These are phyloP conservation scores for Diplazon laetatorius DNA, from an alignment of 2,888 invertebrate genomes.

Conservation along the genomic window DNA sequence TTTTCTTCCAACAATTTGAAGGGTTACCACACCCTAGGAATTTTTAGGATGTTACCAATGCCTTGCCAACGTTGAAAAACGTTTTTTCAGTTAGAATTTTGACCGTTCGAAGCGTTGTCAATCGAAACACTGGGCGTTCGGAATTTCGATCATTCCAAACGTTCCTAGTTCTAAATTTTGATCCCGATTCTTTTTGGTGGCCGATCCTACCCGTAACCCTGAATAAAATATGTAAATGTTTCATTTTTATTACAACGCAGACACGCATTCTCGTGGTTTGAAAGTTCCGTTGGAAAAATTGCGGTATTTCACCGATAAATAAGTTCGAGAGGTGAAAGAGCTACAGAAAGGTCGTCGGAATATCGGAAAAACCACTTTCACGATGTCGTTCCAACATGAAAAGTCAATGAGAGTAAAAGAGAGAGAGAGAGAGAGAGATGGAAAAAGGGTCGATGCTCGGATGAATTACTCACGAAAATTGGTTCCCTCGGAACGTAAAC, in stretches of 20 bases:
- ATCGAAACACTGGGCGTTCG: too few relatives aligned
- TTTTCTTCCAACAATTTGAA: too few relatives aligned
- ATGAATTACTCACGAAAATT: conserved; percentile 47
- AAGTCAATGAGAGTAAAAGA: not conserved
- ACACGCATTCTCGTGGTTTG: too few relatives aligned
- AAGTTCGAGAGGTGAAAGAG: not conserved
- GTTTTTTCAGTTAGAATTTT: too few relatives aligned
- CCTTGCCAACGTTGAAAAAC: too few relatives aligned
- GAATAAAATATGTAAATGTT: not conserved
- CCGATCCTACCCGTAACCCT: too few relatives aligned
- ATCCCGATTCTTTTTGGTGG: too few relatives aligned
- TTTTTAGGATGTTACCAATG: too few relatives aligned
- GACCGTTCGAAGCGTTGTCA: too few relatives aligned
- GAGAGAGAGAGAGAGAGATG: not conserved
- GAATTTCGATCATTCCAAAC: too few relatives aligned
- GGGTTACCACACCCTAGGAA: too few relatives aligned
- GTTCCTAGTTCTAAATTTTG: too few relatives aligned
- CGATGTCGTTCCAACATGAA: conserved; percentile 1
- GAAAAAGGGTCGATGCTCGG: not conserved
- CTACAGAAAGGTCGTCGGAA: not conserved
- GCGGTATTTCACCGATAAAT: not conserved
- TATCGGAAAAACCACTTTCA: conserved; percentile 37
- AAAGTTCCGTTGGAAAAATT: not conserved
- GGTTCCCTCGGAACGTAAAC: conserved; percentile 33
- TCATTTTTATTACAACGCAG: not conserved